Evolutionary conservation across 2,888 invertebrate genomes (phyloP), one percentile per base, ranked within the genome.

Genomic region (Heliconius ismenius): DNA sequence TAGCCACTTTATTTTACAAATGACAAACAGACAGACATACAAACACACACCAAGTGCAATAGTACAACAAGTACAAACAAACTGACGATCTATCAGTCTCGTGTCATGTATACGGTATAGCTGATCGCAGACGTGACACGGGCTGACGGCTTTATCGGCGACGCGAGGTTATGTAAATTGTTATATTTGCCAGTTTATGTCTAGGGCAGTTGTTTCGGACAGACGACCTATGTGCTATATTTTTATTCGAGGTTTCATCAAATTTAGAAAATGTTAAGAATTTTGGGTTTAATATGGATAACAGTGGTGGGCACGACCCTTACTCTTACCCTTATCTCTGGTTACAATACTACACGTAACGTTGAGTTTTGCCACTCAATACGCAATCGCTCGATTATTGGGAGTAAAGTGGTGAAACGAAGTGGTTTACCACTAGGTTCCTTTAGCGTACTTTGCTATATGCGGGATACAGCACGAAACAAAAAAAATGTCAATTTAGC

Each of bases 121-220:
- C 36, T 63, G 73, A 76, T 76, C 62, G 69, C 63, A 28, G 64
- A 39, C 63, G 72, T 60, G 76, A 79, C 76, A 62, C 74, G 76
- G 72, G 32, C 64, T 72, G 76, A 79, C 74, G 73, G 49, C 60
- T 63, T 76, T 79, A 79, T 79, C 78, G 54, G 49, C 60, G 64
- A 58, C 18, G 49, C n/a, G 54, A 62, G 70, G 62, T 62, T 58
- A 54, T 69, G 64, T 64, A 58, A 76, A 69, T 58, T 62, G 62
- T 73, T 73, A 62, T 62, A 73, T 62, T 73, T 70, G 70, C 70
- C 58, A 70, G 70, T 70, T 70, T 54, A 32, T 13, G 69, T 69
- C 54, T n/a, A 49, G 4, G 18, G 28, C 54, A 54, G 54, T 54
- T 58, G 58, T 58, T 24, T 28, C 70, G 54, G 70, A 36, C 32